Base-by-base conservation (phyloP, 1,140 invertebrate species). In the Drosophila bipectinata region DNA sequence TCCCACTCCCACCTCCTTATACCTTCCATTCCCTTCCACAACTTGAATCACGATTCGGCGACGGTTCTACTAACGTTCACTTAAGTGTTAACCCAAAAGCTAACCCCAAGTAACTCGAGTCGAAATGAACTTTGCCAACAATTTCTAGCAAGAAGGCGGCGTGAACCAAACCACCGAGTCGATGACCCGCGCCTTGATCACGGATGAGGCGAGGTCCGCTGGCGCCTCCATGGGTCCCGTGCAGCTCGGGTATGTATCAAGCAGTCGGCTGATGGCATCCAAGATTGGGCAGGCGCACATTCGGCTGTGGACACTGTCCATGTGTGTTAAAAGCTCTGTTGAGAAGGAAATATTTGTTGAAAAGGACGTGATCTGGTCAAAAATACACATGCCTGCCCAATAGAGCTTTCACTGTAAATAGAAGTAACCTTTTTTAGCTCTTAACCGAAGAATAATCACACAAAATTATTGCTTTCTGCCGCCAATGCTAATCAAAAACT, bases 131-230 rank as follows among this genome's bases (percentile, higher is more conserved):
- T 74, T 74, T 82, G 68, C 72, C 53, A 53, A 74, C 56, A 90
- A 81, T 72, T 90, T 92, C 57, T 91, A 97, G 96, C 96, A 97
- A 95, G 96, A 97, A 94, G 96, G 96, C 94, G 96, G 96, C 93
- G 94, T 96, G 92, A 96, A 95, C 94, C 95, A 96, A 93, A 97
- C 96, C 92, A 95, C 95, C 92, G 96, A 97, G 93, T 97, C 96
- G 93, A 97, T 97, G 96, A 97, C 96, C 92, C 95, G 96, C 92
- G 96, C 96, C 93, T 94, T 97, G 93, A 97, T 97, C 93, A 96
- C 95, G 93, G 96, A 97, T 93, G 96, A 97, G 94, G 95, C 95
- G 93, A 95, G 96, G 93, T 95, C 94, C 91, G 94, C 94, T 91
- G 94, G 95, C 93, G 96, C 96, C 94, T 94, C 94, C 90, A 93